Evolutionary conservation across 1,140 invertebrate genomes (phyloP).

Genomic region (Bombus balteatus): DNA sequence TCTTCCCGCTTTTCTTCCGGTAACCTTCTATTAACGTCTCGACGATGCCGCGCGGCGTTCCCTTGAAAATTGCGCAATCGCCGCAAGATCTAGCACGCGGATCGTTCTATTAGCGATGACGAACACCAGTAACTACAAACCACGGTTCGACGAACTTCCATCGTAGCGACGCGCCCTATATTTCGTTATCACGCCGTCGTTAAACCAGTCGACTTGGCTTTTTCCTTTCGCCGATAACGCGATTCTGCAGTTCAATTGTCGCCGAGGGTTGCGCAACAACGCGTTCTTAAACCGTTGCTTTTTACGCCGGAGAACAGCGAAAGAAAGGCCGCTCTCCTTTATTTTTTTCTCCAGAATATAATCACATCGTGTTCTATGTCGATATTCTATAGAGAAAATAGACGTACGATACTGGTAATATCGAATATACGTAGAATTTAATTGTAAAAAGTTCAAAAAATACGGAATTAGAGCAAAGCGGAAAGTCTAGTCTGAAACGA

Average conservation of each 20-base stretch:
- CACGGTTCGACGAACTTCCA: slow-evolving; percentile 45
- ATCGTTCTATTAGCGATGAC: slow-evolving; percentile 30
- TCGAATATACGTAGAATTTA: too few relatives aligned
- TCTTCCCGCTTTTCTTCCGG: slow-evolving; percentile 51
- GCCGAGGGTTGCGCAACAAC: neutral
- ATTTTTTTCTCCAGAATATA: too few relatives aligned
- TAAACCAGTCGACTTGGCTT: slow-evolving; percentile 5
- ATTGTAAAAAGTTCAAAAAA: neutral
- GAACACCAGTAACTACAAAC: neutral
- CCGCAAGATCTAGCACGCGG: slow-evolving; percentile 40
- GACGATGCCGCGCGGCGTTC: slow-evolving; percentile 21
- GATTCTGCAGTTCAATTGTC: neutral
- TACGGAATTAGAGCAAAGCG: too few relatives aligned
- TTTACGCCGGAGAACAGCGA: neutral
- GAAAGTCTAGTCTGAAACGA: too few relatives aligned
- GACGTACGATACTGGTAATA: too few relatives aligned
- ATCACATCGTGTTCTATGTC: too few relatives aligned
- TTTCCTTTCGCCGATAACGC: slow-evolving; percentile 18
- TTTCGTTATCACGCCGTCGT: slow-evolving; percentile 41
- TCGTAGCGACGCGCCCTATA: slow-evolving; percentile 27
- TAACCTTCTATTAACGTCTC: slow-evolving; percentile 45
- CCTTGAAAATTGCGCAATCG: slow-evolving; percentile 57
- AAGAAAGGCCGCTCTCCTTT: neutral
- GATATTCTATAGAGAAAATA: too few relatives aligned
- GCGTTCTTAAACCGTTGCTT: neutral